Evolutionary conservation across 2,888 invertebrate species (phyloP).

Genomic region (Neoascia interrupta): DNA sequence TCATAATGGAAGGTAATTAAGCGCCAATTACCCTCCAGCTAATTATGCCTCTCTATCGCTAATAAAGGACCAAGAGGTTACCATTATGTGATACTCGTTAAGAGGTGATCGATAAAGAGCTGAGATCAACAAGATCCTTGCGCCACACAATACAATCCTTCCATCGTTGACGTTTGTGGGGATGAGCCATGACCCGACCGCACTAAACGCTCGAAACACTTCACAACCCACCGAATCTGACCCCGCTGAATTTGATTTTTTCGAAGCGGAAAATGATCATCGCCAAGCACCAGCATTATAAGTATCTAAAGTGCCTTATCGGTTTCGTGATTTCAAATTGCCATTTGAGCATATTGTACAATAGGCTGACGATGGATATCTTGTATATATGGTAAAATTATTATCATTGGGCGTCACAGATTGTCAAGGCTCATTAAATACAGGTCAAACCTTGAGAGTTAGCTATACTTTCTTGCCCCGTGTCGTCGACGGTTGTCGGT

Average conservation of each 20-base stretch:
- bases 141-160: too few relatives aligned
- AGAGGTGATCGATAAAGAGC: too few relatives aligned
- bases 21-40: conserved; percentile 73
- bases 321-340: conserved; percentile 47
- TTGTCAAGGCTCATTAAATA: conserved; percentile 50
- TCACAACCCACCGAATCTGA: too few relatives aligned
- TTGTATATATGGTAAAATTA: conserved; percentile 3
- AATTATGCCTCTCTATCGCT: conserved; percentile 32
- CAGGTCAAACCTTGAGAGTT: conserved; percentile 43
- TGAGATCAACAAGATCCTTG: too few relatives aligned
- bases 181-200: too few relatives aligned
- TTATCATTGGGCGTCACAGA: conserved; percentile 12
- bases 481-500: too few relatives aligned
- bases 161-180: too few relatives aligned
- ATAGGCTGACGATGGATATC: conserved; percentile 21
- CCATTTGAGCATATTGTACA: conserved; percentile 26
- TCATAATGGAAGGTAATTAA: conserved; percentile 78
- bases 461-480: conserved; percentile 27
- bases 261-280: conserved; percentile 48
- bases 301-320: conserved; percentile 37
- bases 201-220: too few relatives aligned
- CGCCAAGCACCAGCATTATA: too few relatives aligned
- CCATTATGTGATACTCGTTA: not conserved
- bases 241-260: not conserved
- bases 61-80: conserved; percentile 21